Evolutionary conservation across 1,140 invertebrate species (phyloP), one percentile per base, ranked within the genome.

Genomic region (Drosophila repletoides): DNA sequence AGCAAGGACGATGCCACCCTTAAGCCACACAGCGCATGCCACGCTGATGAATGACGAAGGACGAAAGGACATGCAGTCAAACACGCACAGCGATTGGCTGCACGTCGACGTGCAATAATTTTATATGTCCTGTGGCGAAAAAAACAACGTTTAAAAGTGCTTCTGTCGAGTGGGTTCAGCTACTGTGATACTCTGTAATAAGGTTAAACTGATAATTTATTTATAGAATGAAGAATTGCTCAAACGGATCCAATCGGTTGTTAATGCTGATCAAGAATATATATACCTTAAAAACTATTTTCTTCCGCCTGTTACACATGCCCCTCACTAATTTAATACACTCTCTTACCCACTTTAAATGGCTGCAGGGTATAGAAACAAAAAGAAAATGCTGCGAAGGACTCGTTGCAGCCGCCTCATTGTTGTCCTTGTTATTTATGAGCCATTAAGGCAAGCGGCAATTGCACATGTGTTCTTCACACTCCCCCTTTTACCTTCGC

Each of bases 381-480:
- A 26, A 36, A 63, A 43, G 33, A 49, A 34, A 60, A 46, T 12
- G 19, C 60, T 56, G 60, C 59, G 64, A 58, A 79, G 59, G 59
- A 70, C 52, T 53, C 68, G 65, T 33, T 83, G 73, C 79, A 84
- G 66, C 59, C 71, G 80, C 80, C 70, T 79, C 80, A 84, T 84
- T 84, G 80, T 84, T 84, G 74, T 84, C 64, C 79, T 56, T 48
- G 80, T 84, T 86, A 84, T 84, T 84, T 86, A 84, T 84, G 72
- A 72, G 67, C 80, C 80, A 84, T 84, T 84, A 84, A 86, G 80
- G 79, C 79, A 79, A 84, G 80, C 75, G 79, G 80, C 80, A 86
- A 79, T 86, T 86, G 80, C 80, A 84, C 80, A 84, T 86, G 80
- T 86, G 80, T 86, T 84, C 75, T 86, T 86, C 71, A 75, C 80